These are phyloP conservation scores for Scleropages formosus DNA, from an alignment of 2,797 vertebrate species.

Conservation along the genomic window DNA sequence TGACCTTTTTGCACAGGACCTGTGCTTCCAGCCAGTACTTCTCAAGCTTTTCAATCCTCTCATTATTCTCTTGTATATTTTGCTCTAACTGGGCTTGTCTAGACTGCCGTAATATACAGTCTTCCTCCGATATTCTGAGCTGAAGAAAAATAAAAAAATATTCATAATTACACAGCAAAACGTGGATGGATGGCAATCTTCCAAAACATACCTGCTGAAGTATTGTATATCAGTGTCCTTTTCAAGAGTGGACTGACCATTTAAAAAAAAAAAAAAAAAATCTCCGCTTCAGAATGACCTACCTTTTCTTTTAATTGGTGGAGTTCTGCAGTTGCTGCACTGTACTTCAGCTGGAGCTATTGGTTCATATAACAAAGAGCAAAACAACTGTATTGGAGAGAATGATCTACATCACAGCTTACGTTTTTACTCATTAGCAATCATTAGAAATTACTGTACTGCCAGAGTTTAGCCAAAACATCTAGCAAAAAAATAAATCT, in stretches of 20 bases:
- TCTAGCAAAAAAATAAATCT: too few relatives aligned
- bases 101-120: conserved; percentile 70
- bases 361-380: conserved; percentile 37
- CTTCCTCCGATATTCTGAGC: conserved; percentile 71
- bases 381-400: neutral
- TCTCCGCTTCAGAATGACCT: conserved; percentile 35
- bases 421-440: neutral
- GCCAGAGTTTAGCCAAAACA: too few relatives aligned
- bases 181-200: neutral
- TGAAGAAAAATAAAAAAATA: conserved; percentile 41
- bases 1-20: conserved; percentile 83
- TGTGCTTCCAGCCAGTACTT: conserved; percentile 90
- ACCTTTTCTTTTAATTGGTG: conserved; percentile 69
- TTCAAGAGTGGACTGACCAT: neutral
- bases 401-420: neutral
- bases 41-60: conserved; percentile 85
- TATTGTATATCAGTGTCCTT: neutral
- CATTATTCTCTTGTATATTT: conserved; percentile 77
- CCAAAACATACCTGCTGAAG: neutral
- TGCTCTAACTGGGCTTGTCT: conserved; percentile 74
- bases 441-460: too few relatives aligned
- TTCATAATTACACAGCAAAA: neutral
- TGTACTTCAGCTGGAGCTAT: conserved; percentile 68
- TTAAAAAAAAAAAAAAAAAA: neutral
- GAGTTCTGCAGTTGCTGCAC: conserved; percentile 63